Evolutionary conservation across 1,140 invertebrate genomes (phyloP).

Genomic region (Dufourea novaeangliae): DNA sequence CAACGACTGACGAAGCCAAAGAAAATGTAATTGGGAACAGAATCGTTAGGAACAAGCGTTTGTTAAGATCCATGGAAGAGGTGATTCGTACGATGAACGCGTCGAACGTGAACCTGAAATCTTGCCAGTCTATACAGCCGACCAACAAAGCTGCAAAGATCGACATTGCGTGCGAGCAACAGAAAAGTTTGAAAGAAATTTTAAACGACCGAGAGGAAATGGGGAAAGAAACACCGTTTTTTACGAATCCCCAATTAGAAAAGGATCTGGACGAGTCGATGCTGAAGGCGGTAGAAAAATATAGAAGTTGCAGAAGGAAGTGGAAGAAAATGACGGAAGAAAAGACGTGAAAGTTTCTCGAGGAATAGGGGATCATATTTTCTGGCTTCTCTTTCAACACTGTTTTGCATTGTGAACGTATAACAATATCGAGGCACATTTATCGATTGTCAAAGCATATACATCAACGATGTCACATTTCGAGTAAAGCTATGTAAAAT

Average conservation of each 20-base stretch:
- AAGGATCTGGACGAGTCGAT: conserved; percentile 50
- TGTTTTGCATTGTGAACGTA: conserved; percentile 30
- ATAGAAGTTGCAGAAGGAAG: conserved; percentile 12
- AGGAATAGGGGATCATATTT: not conserved
- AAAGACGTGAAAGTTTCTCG: no score
- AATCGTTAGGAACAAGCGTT: conserved; percentile 26
- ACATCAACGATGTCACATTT: conserved; percentile 7
- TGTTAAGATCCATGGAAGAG: conserved; percentile 21
- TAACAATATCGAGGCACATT: conserved; percentile 36
- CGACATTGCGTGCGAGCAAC: not conserved
- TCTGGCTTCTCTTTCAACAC: not conserved
- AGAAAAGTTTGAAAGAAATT: not conserved
- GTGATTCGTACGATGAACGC: conserved; percentile 14
- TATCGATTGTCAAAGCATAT: conserved; percentile 40
- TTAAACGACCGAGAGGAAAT: not conserved
- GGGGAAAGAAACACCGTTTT: conserved; percentile 9
- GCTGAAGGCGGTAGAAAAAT: conserved; percentile 38
- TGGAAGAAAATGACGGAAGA: not conserved
- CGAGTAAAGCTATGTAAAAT: not conserved
- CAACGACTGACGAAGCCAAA: not conserved
- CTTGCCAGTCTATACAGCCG: not conserved
- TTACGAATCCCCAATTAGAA: conserved; percentile 44
- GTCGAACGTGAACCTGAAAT: not conserved
- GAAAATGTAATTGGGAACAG: not conserved
- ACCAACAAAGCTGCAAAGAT: not conserved